phyloP scores from a whole-genome alignment of 92 coral and sea anemone species.

The Micromussa lordhowensis region DNA sequence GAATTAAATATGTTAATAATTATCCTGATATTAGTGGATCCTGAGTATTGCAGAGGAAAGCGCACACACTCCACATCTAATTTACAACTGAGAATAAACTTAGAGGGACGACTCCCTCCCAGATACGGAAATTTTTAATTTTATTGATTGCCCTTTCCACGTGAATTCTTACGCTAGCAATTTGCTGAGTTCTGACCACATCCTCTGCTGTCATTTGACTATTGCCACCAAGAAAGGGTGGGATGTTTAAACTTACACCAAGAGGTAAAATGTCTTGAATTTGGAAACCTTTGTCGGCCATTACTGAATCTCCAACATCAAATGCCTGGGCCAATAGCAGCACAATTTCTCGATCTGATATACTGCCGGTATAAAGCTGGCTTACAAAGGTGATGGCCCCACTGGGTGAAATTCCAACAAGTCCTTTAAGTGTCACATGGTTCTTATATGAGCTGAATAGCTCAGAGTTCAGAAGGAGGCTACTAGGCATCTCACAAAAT shows the following conservation, averaged over 20 bases:
- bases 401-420: conserved; percentile 55
- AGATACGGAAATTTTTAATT: conserved; percentile 41
- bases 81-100: conserved; percentile 49
- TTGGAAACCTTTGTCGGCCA: conserved; percentile 69
- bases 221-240: conserved; percentile 60
- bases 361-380: conserved; percentile 56
- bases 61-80: conserved; percentile 55
- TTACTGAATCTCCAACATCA: conserved; percentile 56
- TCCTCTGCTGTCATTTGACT: conserved; percentile 63
- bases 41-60: conserved; percentile 46
- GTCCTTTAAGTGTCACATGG: conserved; percentile 35
- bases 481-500: conserved; percentile 65
- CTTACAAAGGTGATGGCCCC: conserved; percentile 61
- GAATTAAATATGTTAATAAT: too few relatives aligned
- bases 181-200: conserved; percentile 46
- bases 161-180: conserved; percentile 33
- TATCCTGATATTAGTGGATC: conserved; percentile 38
- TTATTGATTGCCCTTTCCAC: conserved; percentile 50
- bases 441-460: conserved; percentile 44
- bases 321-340: conserved; percentile 45
- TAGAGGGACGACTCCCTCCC: conserved; percentile 42
- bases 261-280: conserved; percentile 63
- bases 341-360: conserved; percentile 68
- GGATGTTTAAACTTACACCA: conserved; percentile 60
- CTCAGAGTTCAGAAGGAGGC: conserved; percentile 57